phyloP scores from a whole-genome alignment of 1,140 invertebrate genomes.

The Neodiprion lecontei region DNA sequence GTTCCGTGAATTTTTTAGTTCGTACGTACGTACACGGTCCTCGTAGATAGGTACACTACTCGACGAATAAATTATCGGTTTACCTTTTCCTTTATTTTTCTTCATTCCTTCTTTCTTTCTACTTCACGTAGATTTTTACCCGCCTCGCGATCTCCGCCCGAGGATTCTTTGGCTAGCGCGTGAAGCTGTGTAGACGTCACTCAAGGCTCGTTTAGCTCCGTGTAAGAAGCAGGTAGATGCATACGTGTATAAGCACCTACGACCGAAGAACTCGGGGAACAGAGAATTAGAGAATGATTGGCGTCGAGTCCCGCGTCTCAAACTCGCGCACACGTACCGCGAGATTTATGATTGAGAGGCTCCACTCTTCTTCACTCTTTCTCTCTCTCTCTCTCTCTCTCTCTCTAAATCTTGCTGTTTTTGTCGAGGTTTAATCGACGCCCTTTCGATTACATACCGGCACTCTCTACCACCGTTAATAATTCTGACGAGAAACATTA shows the following conservation, averaged over 20 bases:
- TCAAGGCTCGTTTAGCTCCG: background rate
- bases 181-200: background rate
- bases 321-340: background rate
- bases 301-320: background rate
- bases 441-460: no score
- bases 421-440: no score
- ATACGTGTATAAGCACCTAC: background rate
- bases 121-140: background rate
- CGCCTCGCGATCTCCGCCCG: background rate
- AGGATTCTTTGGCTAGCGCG: background rate
- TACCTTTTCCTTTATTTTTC: background rate
- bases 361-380: background rate
- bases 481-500: no score
- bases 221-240: no score
- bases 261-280: background rate
- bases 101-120: background rate
- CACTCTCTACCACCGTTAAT: no score
- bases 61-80: background rate
- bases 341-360: slow-evolving; percentile 20
- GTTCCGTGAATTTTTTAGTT: no score
- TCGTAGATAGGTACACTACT: no score
- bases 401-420: background rate
- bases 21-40: no score
- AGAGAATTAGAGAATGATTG: slow-evolving; percentile 6
- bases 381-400: background rate